Evolutionary conservation across 2,797 vertebrate species (phyloP), one percentile per base, ranked within the genome.

Genomic region (Lepidocolaptes lacrymiger): DNA sequence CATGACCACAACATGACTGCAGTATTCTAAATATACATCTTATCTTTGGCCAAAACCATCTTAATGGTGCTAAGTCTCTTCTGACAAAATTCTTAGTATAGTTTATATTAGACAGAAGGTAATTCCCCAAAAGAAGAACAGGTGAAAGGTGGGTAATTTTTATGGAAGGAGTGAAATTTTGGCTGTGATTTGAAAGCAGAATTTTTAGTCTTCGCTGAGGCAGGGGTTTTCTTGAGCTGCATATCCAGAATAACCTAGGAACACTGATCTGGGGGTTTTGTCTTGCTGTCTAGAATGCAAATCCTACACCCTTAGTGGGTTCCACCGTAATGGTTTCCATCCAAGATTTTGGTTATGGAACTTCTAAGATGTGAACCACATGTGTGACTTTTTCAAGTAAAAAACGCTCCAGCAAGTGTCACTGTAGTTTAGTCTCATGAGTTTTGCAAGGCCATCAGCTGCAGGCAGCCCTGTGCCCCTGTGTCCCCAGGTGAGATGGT

Each of bases 401-500:
- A 87, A 43, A 36, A 41, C 1, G 54, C 12, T 51, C 72, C 8
- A 74, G 36, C n/a, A 75, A 27, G 59, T 11, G 1, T 41, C 36
- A 34, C 36, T 63, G 76, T 6, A 14, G 79, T 71, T 59, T 73
- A 11, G 3, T 56, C 20, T 43, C 30, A 10, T n/a, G 79, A 49
- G 16, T 58, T 88, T 6, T 63, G 62, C 56, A 73, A 30, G 2
- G 1, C 1, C 51, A 36, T 7, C 5, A 54, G 44, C 21, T 43
- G 14, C 20, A 48, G 61, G 43, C 51, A 52, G 36, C 7, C 4
- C 48, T 26, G 21, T 49, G 48, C 26, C 24, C 8, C 49, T 54
- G 51, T 54, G 37, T 49, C 7, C 93, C 24, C 91, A 99, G 99
- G 99, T 88, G 99, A 99, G 91, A 99, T 99, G 99, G 99, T 99